Evolutionary conservation across 2,113 vertebrate genomes (phyloP), one percentile per base, ranked within the genome.

Genomic region (Catharus minimus): DNA sequence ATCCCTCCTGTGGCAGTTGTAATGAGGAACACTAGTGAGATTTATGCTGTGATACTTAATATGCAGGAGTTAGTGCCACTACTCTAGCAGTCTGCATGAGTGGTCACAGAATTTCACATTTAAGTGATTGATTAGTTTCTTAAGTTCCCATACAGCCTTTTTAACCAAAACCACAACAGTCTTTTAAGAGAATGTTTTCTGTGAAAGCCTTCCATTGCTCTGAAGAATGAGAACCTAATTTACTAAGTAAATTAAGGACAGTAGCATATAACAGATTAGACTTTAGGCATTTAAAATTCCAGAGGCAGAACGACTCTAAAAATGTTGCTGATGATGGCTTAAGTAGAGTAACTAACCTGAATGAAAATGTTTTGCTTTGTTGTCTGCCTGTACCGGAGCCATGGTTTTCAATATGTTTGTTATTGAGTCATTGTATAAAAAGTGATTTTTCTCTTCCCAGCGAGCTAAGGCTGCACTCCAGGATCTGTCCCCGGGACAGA

Each of bases 401-500:
- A 5, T 30, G 43, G 9, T 53, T 58, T 36, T 86, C 52, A 76
- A 44, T 3, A 15, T 2, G 3, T 55, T 67, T 33, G 46, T 62
- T 50, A 28, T 39, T 33, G 41, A 83, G 43, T 74, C 22, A 11
- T 9, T 84, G 17, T 74, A 11, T 78, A 75, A 91, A 33, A 86
- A 56, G 38, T 26, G 15, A 21, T 23, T 61, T 89, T 73, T 86
- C 19, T 75, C 61, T 49, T 92, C 47, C 77, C 97, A 99, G 98
- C 97, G 99, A 75, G 98, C 98, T 53, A 99, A 99, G 91, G 98
- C 98, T 23, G 97, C 98, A 73, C 98, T 98, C 97, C 98, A 98
- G n/a, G 99, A 99, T 96, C 98, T 99, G 74, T 98, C 97, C 3
- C 98, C 98, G 13, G 99, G 99, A 10, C 99, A 99, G 97, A 98